Conservation (phyloP, 2,797 vertebrate genomes). For the Pangasius sanitwongsei region DNA sequence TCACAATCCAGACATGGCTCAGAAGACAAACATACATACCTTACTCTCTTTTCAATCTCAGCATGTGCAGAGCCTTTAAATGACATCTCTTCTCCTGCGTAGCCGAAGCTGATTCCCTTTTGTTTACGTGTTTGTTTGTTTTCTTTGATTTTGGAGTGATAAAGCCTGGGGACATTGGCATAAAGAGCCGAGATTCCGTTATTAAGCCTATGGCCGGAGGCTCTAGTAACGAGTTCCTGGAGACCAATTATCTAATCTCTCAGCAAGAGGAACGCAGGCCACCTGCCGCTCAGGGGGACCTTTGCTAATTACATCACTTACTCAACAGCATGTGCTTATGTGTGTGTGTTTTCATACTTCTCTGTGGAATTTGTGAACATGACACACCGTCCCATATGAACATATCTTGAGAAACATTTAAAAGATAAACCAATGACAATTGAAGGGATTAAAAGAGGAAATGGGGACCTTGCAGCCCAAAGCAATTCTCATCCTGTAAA, state of each 20-base stretch:
- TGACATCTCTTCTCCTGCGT: neutral
- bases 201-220: neutral
- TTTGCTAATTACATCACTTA: slow-evolving; percentile 46
- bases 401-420: slow-evolving; percentile 20
- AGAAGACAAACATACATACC: neutral
- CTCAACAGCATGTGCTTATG: slow-evolving; percentile 10
- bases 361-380: slow-evolving; percentile 18
- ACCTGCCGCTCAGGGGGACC: slow-evolving; percentile 56
- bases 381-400: neutral
- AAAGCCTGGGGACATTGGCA: slow-evolving; percentile 9
- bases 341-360: neutral
- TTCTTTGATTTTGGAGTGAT: neutral
- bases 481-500: slow-evolving; percentile 5
- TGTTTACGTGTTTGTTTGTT: slow-evolving; percentile 4
- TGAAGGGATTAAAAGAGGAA: slow-evolving; percentile 32
- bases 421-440: slow-evolving; percentile 18
- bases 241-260: slow-evolving; percentile 50
- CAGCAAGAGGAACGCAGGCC: slow-evolving; percentile 31
- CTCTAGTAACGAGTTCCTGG: slow-evolving; percentile 33
- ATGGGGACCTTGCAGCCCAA: slow-evolving; percentile 18
- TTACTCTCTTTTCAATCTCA: neutral
- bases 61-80: neutral
- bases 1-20: neutral
- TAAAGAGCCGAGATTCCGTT: neutral
- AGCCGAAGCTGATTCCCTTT: neutral